These are phyloP conservation scores for Acanthaster planci DNA, from an alignment of 35 echinoderm and acorn worm genomes.

Conservation along the genomic window DNA sequence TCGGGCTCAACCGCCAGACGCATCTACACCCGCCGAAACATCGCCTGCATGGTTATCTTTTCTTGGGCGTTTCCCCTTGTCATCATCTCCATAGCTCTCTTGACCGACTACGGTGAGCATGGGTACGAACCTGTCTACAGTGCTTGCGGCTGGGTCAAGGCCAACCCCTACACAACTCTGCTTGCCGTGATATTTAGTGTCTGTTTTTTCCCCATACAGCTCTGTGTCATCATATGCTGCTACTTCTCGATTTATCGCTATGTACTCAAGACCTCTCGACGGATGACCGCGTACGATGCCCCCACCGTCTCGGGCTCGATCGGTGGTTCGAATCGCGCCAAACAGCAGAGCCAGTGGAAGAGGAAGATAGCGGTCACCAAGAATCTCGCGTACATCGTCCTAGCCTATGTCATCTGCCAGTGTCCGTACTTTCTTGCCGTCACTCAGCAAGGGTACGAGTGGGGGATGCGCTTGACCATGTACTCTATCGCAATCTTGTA, in stretches of 20 bases:
- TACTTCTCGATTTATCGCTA: conserved; percentile 44
- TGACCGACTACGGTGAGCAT: conserved; percentile 49
- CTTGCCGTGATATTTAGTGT: conserved; percentile 23
- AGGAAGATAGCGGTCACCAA: conserved; percentile 55
- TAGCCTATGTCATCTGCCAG: conserved; percentile 49
- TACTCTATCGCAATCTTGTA: conserved; percentile 44
- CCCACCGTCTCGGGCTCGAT: background rate
- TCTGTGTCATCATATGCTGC: conserved; percentile 44
- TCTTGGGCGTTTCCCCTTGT: conserved; percentile 58
- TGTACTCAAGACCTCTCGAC: background rate
- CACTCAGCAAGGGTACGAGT: conserved; percentile 4
- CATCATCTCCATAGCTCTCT: conserved; percentile 31
- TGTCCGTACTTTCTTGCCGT: conserved; percentile 34
- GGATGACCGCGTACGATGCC: background rate
- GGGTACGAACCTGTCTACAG: conserved; percentile 69
- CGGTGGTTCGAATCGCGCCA: background rate
- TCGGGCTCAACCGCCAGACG: background rate
- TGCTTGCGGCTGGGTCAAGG: conserved; percentile 50
- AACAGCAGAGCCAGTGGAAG: background rate
- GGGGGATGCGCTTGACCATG: conserved; percentile 11
- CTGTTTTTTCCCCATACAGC: conserved; percentile 37
- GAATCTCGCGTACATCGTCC: conserved; percentile 49
- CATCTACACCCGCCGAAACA: conserved; percentile 9
- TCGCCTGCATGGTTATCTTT: conserved; percentile 38
- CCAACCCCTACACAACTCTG: conserved; percentile 48